Conservation (phyloP, 2,888 invertebrate genomes). For the Chymomyza caudatula region DNA sequence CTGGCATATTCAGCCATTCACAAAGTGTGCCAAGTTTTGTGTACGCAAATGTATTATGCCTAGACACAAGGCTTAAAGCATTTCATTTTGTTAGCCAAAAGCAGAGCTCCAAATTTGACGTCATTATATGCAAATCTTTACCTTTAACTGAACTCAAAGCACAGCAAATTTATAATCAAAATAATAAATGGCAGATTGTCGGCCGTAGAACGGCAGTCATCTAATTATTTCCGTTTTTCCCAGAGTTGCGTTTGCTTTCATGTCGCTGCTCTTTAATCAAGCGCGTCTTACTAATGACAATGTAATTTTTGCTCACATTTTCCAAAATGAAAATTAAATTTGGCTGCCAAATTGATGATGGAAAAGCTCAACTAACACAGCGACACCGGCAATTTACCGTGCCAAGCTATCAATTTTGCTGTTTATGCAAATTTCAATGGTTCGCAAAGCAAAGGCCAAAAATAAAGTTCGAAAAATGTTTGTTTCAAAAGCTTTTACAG, state of each 20-base stretch:
- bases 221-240: constrained; percentile 54
- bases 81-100: constrained; percentile 5
- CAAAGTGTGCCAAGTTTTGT: not conserved
- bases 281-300: constrained; percentile 15
- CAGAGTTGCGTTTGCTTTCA: constrained; percentile 9
- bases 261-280: not conserved
- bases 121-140: constrained; percentile 28
- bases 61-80: constrained; percentile 20
- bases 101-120: constrained; percentile 10
- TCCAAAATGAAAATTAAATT: not conserved
- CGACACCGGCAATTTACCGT: constrained; percentile 17
- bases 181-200: constrained; percentile 15
- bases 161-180: constrained; percentile 28
- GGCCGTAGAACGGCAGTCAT: constrained; percentile 8
- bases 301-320: constrained; percentile 3
- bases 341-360: not conserved
- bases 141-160: constrained; percentile 11
- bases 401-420: constrained; percentile 37
- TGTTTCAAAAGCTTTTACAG: not conserved
- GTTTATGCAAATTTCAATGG: constrained; percentile 42
- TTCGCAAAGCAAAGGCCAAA: not conserved
- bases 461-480: not conserved
- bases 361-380: not conserved
- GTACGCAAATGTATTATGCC: not conserved
- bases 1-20: not conserved